Evolutionary conservation across 2,888 invertebrate genomes (phyloP).

Genomic region (Aethes cnicana): DNA sequence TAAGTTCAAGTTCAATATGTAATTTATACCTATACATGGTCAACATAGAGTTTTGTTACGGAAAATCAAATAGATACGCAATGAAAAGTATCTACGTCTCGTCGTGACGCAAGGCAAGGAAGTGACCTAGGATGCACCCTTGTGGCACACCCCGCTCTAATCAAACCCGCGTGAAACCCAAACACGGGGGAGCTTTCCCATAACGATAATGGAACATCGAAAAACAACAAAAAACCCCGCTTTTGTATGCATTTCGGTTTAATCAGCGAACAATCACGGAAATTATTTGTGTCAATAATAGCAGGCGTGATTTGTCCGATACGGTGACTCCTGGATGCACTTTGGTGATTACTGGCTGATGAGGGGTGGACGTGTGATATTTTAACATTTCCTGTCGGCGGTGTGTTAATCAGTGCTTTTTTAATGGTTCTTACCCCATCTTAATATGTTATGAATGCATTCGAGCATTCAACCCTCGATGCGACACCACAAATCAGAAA

Average conservation of each 20-base stretch:
- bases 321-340: constrained; percentile 48
- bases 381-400: constrained; percentile 29
- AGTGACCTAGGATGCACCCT: constrained; percentile 66
- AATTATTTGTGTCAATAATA: constrained; percentile 69
- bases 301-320: constrained; percentile 54
- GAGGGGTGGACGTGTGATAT: constrained; percentile 42
- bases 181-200: constrained; percentile 76
- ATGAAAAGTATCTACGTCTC: no score
- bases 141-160: constrained; percentile 71
- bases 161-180: constrained; percentile 77
- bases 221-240: constrained; percentile 61
- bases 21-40: no score
- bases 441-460: background rate
- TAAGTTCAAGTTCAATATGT: no score
- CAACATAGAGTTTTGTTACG: no score
- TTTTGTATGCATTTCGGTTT: constrained; percentile 60
- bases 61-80: no score
- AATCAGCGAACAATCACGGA: constrained; percentile 67
- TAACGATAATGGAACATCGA: constrained; percentile 76
- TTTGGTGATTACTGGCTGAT: constrained; percentile 51
- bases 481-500: no score
- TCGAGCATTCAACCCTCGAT: no score
- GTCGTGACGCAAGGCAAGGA: constrained; percentile 51
- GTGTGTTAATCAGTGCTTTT: background rate
- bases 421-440: background rate